Percentiles rank a stretch among this genome's conserved stretches.
These are phyloP conservation scores for Vireo griseus DNA, from an alignment of 2,797 vertebrate species.

Conservation along the genomic window DNA sequence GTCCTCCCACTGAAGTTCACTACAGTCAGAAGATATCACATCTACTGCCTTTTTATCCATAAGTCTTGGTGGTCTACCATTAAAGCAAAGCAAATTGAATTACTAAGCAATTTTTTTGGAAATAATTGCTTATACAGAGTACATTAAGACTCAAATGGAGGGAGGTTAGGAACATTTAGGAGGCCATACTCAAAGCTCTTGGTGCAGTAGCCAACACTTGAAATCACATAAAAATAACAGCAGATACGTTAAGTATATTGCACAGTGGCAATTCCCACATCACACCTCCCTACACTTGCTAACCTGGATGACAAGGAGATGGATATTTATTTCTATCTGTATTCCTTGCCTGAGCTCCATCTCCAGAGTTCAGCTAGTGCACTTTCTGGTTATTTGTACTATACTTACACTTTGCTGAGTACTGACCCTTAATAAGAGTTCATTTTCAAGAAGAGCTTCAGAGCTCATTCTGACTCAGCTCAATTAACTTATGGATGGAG, in stretches of 20 bases:
- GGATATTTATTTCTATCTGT: not conserved
- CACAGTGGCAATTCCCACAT: not conserved
- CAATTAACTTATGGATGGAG: slow-evolving; percentile 11
- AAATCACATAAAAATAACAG: not conserved
- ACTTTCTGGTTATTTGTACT: not conserved
- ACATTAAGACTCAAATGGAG: not conserved
- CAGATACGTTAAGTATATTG: not conserved
- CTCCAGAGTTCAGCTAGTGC: not conserved
- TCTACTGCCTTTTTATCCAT: not conserved
- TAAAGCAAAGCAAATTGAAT: not conserved
- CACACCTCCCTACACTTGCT: not conserved
- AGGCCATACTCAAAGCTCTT: not conserved
- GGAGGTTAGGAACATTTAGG: not conserved
- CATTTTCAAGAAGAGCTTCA: not conserved
- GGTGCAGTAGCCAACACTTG: not conserved
- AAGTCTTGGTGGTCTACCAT: not conserved
- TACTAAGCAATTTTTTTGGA: not conserved
- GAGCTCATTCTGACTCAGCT: not conserved
- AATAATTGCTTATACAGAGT: not conserved
- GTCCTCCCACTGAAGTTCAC: not conserved
- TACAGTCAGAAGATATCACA: not conserved
- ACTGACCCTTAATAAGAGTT: slow-evolving; percentile 17
- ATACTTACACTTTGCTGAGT: not conserved
- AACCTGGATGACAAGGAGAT: not conserved
- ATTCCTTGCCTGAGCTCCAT: not conserved